Conservation (phyloP, 2,113 vertebrate species). For the Pipa parva region DNA sequence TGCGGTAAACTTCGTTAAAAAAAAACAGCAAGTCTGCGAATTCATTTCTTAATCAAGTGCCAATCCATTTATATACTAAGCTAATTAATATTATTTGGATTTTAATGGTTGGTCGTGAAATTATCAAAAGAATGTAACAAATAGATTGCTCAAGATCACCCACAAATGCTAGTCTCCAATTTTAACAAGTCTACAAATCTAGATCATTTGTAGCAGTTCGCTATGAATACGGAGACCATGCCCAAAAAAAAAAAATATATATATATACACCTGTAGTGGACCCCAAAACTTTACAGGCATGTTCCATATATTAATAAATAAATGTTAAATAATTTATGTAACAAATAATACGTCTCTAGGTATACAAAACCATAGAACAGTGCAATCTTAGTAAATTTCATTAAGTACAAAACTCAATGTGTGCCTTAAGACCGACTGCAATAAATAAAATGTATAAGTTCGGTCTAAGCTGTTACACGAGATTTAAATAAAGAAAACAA, state of each 20-base stretch:
- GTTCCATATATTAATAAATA: slow-evolving; percentile 10
- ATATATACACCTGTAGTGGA: neutral
- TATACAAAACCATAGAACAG: slow-evolving; percentile 38
- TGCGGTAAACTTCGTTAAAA: no score
- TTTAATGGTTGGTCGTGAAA: neutral
- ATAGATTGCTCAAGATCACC: no score
- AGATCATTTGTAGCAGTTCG: no score
- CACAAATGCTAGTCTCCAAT: no score
- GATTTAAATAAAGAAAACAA: no score
- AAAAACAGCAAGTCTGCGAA: no score
- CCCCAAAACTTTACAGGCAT: neutral
- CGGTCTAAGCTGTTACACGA: slow-evolving; percentile 30
- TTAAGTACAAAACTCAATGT: slow-evolving; percentile 22
- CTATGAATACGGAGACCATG: no score
- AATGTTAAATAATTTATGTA: slow-evolving; percentile 23
- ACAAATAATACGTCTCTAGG: slow-evolving; percentile 5
- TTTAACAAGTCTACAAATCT: no score
- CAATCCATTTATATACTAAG: no score
- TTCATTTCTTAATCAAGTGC: neutral
- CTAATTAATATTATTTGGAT: neutral
- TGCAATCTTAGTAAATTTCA: slow-evolving; percentile 26
- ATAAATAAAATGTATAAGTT: slow-evolving; percentile 30
- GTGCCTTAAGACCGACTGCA: slow-evolving; percentile 29
- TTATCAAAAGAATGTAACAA: no score
- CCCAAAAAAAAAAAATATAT: no score